Conservation (phyloP, 2,888 invertebrate species). For the Drosophila siamana region DNA sequence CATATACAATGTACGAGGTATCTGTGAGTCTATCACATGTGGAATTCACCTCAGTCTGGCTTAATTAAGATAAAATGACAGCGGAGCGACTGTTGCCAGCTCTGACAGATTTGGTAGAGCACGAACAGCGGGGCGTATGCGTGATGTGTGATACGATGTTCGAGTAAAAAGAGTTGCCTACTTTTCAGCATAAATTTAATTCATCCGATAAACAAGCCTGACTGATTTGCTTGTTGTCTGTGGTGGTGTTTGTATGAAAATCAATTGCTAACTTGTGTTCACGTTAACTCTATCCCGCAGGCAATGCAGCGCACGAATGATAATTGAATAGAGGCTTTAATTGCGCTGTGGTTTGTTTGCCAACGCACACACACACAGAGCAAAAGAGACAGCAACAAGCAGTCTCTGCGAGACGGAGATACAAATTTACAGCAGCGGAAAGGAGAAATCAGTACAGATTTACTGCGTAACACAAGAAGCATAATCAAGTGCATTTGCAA, state of each 20-base stretch:
- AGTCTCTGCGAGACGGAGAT: constrained; percentile 1
- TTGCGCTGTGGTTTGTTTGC: constrained; percentile 69
- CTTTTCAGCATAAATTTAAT: constrained; percentile 45
- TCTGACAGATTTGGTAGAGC: constrained; percentile 42
- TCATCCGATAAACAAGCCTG: constrained; percentile 12
- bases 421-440: background rate
- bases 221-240: background rate
- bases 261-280: constrained; percentile 38
- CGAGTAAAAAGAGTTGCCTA: constrained; percentile 38
- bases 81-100: constrained; percentile 48
- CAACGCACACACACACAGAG: constrained; percentile 41
- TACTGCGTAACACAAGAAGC: constrained; percentile 18
- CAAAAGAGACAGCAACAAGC: constrained; percentile 5
- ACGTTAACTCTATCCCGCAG: constrained; percentile 31
- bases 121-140: constrained; percentile 39
- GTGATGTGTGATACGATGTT: constrained; percentile 23
- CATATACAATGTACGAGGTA: constrained; percentile 21
- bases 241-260: background rate
- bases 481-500: constrained; percentile 51
- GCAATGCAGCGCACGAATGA: constrained; percentile 62
- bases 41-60: constrained; percentile 16
- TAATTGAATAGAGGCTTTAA: constrained; percentile 70
- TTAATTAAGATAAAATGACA: constrained; percentile 66
- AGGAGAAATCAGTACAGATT: background rate
- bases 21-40: background rate